Conservation (phyloP, 2,113 vertebrate species). For the Ophiodon elongatus region DNA sequence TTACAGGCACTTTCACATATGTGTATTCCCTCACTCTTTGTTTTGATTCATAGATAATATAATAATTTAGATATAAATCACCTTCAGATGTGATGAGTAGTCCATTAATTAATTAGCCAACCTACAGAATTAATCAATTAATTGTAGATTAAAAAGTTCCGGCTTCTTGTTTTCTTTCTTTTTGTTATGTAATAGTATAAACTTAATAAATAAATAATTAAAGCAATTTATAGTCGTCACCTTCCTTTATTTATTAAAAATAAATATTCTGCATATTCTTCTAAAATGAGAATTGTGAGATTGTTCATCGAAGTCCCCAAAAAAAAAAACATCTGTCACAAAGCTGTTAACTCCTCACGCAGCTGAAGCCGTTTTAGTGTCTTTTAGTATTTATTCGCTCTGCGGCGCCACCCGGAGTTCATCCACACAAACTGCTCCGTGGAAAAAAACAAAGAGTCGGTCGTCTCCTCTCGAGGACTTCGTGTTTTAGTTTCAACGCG, state of each 20-base stretch:
- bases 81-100: background rate
- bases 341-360: background rate
- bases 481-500: background rate
- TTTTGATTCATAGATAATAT: background rate
- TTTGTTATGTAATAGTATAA: background rate
- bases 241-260: no score
- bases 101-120: background rate
- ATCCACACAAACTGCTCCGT: background rate
- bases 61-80: background rate
- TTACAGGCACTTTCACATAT: background rate
- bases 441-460: background rate
- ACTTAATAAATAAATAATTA: background rate
- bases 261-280: background rate
- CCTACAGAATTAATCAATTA: background rate
- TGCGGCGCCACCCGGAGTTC: slow-evolving; percentile 18
- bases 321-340: no score
- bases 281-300: no score
- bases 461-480: slow-evolving; percentile 17
- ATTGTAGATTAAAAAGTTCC: background rate
- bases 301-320: no score
- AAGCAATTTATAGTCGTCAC: background rate
- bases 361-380: background rate
- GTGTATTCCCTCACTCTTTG: background rate
- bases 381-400: slow-evolving; percentile 1
- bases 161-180: background rate